Evolutionary conservation across 2,113 vertebrate species (phyloP).

Genomic region (Egretta garzetta): DNA sequence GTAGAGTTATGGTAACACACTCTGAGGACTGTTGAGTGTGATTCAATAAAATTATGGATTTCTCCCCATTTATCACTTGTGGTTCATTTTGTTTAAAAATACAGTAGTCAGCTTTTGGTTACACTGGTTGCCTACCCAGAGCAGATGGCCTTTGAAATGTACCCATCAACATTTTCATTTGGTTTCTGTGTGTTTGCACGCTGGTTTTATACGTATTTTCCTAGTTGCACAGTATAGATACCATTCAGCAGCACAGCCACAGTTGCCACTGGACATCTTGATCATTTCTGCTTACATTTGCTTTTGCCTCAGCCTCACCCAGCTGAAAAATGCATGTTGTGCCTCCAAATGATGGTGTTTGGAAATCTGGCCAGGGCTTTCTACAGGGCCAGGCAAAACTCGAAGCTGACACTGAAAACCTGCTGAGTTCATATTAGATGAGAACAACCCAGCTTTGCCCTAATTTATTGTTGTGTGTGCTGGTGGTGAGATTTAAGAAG

Average conservation of each 20-base stretch:
- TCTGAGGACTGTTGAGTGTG: neutral
- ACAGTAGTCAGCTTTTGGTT: neutral
- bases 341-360: neutral
- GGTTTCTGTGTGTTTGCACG: neutral
- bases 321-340: neutral
- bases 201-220: neutral
- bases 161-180: neutral
- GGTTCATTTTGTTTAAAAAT: constrained; percentile 31
- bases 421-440: neutral
- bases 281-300: neutral
- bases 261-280: neutral
- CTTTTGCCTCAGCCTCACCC: neutral
- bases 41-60: neutral
- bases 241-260: neutral
- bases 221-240: neutral
- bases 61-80: neutral
- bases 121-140: neutral
- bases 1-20: neutral
- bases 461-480: neutral
- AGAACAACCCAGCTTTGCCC: neutral
- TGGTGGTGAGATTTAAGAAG: neutral
- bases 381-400: neutral
- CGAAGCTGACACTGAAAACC: neutral
- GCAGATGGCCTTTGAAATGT: neutral
- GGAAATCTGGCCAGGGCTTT: neutral